These are phyloP conservation scores for Drosophila kikkawai DNA, from an alignment of 1,140 invertebrate genomes.

Conservation along the genomic window DNA sequence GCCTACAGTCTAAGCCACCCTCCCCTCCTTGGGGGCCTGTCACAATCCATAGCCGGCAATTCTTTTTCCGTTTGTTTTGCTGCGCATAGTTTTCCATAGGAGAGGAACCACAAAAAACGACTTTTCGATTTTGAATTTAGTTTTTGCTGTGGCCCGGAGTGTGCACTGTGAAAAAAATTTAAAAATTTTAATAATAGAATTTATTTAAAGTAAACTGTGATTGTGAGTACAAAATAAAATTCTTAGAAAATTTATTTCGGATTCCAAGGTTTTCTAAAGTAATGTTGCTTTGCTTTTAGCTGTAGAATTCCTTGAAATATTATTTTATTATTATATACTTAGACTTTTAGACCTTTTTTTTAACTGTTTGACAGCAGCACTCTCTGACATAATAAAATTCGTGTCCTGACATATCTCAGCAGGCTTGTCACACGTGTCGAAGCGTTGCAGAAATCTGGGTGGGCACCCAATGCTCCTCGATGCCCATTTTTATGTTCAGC, in stretches of 20 bases:
- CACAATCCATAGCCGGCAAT: conserved; percentile 15
- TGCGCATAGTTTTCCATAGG: conserved; percentile 33
- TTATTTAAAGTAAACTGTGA: not conserved
- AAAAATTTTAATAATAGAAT: not conserved
- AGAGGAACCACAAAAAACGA: conserved; percentile 28
- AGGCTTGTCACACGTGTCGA: conserved; percentile 61
- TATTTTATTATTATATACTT: not conserved
- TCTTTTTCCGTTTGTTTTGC: conserved; percentile 18
- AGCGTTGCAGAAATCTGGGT: conserved; percentile 51
- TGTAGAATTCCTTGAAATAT: not conserved
- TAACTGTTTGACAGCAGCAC: conserved; percentile 1
- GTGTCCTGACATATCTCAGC: conserved; percentile 49
- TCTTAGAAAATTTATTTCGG: not conserved
- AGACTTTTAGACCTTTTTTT: conserved; percentile 7
- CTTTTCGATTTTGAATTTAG: conserved; percentile 33
- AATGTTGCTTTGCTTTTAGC: not conserved
- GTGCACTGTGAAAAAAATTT: not conserved
- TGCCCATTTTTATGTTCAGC: not conserved
- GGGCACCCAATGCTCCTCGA: not conserved
- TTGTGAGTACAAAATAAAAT: not conserved
- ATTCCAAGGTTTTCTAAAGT: no score
- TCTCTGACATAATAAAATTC: conserved; percentile 50
- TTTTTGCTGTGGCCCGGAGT: conserved; percentile 8
- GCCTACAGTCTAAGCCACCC: not conserved
- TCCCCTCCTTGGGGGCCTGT: not conserved